Percentiles rank a stretch among this genome's conserved stretches.
These are phyloP conservation scores for Penaeus indicus DNA, from an alignment of 1,140 invertebrate species.

Conservation along the genomic window DNA sequence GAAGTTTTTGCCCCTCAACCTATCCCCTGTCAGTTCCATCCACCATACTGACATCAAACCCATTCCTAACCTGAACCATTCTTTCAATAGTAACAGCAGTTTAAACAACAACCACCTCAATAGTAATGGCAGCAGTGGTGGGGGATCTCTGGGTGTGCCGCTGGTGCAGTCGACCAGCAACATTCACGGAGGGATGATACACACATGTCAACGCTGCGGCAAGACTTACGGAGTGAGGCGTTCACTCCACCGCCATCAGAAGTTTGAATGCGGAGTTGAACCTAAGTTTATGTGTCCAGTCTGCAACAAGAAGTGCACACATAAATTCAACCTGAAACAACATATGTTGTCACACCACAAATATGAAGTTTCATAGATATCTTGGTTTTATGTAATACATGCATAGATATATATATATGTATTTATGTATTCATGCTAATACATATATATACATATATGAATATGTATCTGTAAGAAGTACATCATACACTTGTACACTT, in stretches of 20 bases:
- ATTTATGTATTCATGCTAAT: constrained; percentile 65
- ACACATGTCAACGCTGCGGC: constrained; percentile 43
- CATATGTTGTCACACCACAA: constrained; percentile 56
- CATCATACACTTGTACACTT: not conserved
- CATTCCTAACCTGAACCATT: constrained; percentile 8
- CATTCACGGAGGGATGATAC: constrained; percentile 15
- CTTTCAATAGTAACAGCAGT: constrained; percentile 10
- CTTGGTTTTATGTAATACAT: no score
- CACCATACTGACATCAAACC: constrained; percentile 20
- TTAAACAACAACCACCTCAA: constrained; percentile 11
- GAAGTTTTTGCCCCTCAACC: constrained; percentile 1
- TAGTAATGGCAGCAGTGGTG: not conserved
- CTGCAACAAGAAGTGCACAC: constrained; percentile 48
- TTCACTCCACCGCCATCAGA: constrained; percentile 48
- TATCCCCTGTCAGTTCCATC: not conserved
- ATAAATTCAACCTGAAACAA: constrained; percentile 55
- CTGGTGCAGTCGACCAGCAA: not conserved
- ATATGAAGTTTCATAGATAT: not conserved
- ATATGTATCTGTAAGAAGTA: not conserved
- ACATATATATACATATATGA: not conserved
- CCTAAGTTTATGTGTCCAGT: constrained; percentile 49
- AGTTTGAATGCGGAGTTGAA: constrained; percentile 56
- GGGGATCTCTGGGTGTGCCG: not conserved
- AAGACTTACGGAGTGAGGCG: constrained; percentile 47
- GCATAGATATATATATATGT: not conserved